Conservation (phyloP, 2,113 vertebrate species). For the Heteronetta atricapilla region DNA sequence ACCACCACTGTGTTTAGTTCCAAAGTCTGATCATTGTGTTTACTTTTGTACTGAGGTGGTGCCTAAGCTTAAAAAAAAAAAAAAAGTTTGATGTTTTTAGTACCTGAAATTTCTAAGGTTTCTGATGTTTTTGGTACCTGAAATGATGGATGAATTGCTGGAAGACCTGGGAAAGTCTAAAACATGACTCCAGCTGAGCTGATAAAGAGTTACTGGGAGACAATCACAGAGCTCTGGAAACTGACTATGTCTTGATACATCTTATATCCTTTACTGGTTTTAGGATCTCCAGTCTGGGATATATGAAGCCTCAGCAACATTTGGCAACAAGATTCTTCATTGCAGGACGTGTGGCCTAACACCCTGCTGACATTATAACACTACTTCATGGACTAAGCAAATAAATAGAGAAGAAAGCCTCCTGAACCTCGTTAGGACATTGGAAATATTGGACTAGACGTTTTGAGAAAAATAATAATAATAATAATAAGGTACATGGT, state of each 20-base stretch:
- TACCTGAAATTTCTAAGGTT: too few relatives aligned
- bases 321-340: not conserved
- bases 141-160: not conserved
- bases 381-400: not conserved
- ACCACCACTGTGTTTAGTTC: not conserved
- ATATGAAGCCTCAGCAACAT: not conserved
- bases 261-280: not conserved
- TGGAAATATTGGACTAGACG: not conserved
- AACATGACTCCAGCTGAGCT: not conserved
- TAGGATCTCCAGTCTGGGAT: not conserved
- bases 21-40: not conserved
- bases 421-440: not conserved
- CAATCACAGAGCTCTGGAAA: not conserved
- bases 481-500: accelerated
- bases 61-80: not conserved
- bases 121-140: not conserved
- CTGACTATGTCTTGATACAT: not conserved
- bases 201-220: not conserved
- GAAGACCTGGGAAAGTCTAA: not conserved
- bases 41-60: not conserved
- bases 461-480: not conserved
- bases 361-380: not conserved
- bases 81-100: not conserved
- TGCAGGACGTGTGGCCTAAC: not conserved
- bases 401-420: not conserved